Conservation (phyloP, 2,797 vertebrate genomes). For the Nasua narica region DNA sequence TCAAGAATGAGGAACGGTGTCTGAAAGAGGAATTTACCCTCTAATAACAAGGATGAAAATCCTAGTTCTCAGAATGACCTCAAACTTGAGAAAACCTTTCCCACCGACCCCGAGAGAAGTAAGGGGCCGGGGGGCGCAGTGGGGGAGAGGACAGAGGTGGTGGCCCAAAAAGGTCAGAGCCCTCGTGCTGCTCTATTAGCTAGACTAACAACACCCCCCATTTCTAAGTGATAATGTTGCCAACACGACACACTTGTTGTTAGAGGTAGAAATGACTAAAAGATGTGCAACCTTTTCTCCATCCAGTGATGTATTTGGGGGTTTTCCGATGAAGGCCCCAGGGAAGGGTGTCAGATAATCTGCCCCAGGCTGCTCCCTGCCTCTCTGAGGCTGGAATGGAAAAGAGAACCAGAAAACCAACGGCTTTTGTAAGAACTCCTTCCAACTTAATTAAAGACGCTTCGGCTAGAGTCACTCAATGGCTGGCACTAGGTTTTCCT, state of each 20-base stretch:
- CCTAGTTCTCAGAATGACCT: not conserved
- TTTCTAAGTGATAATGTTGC: not conserved
- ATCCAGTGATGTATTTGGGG: not conserved
- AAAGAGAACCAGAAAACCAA: not conserved
- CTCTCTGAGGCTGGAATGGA: not conserved
- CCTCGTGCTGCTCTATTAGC: not conserved
- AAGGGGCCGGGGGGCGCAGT: not conserved
- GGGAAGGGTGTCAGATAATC: not conserved
- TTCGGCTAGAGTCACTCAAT: not conserved
- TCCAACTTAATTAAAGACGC: not conserved
- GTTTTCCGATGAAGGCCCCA: not conserved
- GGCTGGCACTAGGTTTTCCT: not conserved
- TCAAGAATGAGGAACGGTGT: not conserved
- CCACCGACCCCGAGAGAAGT: not conserved
- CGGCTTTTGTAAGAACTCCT: not conserved
- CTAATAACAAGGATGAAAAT: not conserved
- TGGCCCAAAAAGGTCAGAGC: not conserved
- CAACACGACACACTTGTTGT: not conserved
- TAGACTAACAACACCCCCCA: not conserved
- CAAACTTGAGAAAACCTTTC: not conserved
- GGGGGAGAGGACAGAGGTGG: not conserved
- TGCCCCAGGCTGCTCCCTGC: not conserved
- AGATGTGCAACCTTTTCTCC: not conserved
- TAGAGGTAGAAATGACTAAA: slow-evolving; percentile 27
- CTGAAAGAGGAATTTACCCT: not conserved